phyloP scores from a whole-genome alignment of 2,888 invertebrate genomes.

The Lasioglossum malachurum region DNA sequence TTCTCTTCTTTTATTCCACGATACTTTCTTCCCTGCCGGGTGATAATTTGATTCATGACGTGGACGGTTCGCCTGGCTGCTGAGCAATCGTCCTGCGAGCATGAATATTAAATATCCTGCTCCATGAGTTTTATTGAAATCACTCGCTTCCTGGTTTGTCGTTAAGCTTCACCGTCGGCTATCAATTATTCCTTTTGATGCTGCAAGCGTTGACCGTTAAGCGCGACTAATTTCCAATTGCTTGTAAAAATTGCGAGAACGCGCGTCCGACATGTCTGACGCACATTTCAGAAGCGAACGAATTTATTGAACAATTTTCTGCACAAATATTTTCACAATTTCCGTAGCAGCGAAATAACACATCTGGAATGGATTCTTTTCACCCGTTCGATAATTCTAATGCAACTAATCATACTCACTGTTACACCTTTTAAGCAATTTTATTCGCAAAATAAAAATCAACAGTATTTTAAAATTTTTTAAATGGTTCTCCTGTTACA shows the following conservation, averaged over 20 bases:
- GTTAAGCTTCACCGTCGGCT: not conserved
- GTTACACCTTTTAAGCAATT: too few species aligned
- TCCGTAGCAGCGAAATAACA: too few species aligned
- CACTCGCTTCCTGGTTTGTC: not conserved
- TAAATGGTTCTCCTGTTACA: not conserved
- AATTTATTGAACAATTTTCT: too few species aligned
- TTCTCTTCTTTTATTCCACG: not conserved
- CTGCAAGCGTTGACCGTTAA: not conserved
- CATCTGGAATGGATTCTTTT: too few species aligned
- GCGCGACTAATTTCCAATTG: not conserved
- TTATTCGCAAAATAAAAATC: too few species aligned
- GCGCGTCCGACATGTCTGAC: not conserved
- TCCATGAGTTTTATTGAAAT: not conserved
- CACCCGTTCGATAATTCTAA: too few species aligned
- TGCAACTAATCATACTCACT: too few species aligned
- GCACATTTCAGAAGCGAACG: not conserved
- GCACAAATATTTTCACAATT: too few species aligned
- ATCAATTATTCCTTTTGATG: not conserved
- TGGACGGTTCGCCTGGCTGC: slow-evolving; percentile 22
- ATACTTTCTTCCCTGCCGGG: not conserved
- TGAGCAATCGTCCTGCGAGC: slow-evolving; percentile 18
- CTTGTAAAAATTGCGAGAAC: not conserved
- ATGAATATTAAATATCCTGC: slow-evolving; percentile 5
- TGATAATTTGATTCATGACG: slow-evolving; percentile 41
- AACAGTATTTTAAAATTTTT: not conserved